phyloP scores from a whole-genome alignment of 2,888 invertebrate genomes.

The Cephalotes varians region DNA sequence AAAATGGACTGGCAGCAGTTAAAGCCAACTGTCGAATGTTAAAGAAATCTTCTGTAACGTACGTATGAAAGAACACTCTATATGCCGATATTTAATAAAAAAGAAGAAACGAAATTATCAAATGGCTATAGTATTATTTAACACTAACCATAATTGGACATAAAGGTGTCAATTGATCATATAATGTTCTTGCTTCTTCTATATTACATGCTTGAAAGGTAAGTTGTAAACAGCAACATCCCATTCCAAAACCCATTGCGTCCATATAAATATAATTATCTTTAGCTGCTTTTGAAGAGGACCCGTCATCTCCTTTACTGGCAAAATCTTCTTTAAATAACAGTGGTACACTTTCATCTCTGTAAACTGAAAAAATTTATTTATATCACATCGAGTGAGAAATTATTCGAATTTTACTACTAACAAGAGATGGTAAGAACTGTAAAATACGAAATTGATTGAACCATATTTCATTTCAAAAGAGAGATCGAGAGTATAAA shows the following conservation, averaged over 20 bases:
- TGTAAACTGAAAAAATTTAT: slow-evolving; percentile 89
- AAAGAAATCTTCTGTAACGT: slow-evolving; percentile 76
- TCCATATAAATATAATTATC: slow-evolving; percentile 99
- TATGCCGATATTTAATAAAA: slow-evolving; percentile 39
- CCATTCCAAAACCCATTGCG: slow-evolving; percentile 99
- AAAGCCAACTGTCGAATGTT: slow-evolving; percentile 91
- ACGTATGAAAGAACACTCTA: slow-evolving; percentile 64
- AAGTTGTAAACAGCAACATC: slow-evolving; percentile 98
- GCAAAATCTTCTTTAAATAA: slow-evolving; percentile 91
- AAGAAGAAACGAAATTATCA: not conserved
- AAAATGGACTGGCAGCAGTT: slow-evolving; percentile 98
- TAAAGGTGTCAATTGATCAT: slow-evolving; percentile 98
- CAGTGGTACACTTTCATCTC: slow-evolving; percentile 94
- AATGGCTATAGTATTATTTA: not conserved
- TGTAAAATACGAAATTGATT: too few relatives aligned
- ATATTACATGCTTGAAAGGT: slow-evolving; percentile 99
- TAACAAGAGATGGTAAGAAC: too few relatives aligned
- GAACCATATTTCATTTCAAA: too few relatives aligned
- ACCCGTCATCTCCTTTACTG: slow-evolving; percentile 89
- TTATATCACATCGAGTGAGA: slow-evolving; percentile 17
- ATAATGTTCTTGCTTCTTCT: slow-evolving; percentile 96
- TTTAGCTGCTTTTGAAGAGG: slow-evolving; percentile 88
- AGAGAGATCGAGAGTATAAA: too few relatives aligned
- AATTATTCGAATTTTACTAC: not conserved
- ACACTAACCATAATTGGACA: slow-evolving; percentile 96